Base-by-base conservation (phyloP, 2,113 vertebrate genomes). In the Spheniscus mendiculus region DNA sequence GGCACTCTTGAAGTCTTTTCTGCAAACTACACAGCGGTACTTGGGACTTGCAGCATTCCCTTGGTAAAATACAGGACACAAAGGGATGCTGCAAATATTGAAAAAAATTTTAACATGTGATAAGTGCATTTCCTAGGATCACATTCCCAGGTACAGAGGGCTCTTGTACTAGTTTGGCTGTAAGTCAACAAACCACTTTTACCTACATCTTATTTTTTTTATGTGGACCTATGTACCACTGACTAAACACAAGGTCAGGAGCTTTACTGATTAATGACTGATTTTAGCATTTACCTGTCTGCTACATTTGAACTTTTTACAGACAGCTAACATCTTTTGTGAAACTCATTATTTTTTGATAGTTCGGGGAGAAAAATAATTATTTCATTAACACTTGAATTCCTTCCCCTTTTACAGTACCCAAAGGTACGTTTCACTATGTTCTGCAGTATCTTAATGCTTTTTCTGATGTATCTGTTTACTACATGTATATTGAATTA, bases 311-410 rank as follows among this genome's bases (percentile, higher is more conserved):
- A 38, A 82, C 40, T 58, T 95, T 52, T 66, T 85, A 90, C 22
- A 83, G 38, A 70, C 7, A 66, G 42, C 23, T 77, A 73, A 73
- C 20, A 56, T 81, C 29, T 83, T 83, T 62, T 44, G 55, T 55
- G 44, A 89, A 94, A 67, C 42, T 88, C 70, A 65, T 87, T 90
- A 89, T 34, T 50, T 95, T 82, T 63, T 87, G 29, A 81, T 80
- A 50, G 69, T 83, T 84, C 4, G 2, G 10, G 18, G 34, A 88
- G 77, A 92, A 97, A 97, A 87, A 63, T 47, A 94, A 95, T 93
- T 93, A 86, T 90, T 94, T 95, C 86, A 89, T 93, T 96, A 96
- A 81, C 69, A 92, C 47, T 66, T 84, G 32, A 81, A 70, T 90
- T 81, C 40, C 32, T 81, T 92, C 40, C 5, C 19, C 19, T 85